Base-by-base conservation (phyloP, 2,888 invertebrate genomes). In the Theretra japonica region DNA sequence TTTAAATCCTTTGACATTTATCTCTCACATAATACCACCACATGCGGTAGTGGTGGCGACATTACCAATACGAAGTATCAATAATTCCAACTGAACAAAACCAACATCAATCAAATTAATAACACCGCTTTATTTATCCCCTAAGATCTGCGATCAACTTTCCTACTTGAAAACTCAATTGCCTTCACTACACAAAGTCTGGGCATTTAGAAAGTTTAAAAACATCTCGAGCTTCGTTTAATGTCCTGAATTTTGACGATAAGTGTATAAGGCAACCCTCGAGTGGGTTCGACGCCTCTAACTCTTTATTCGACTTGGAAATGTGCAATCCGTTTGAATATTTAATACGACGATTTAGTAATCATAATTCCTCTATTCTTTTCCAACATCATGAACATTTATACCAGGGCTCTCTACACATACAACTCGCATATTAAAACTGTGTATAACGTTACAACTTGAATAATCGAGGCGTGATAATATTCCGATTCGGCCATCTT, bases 141-240 rank as follows among this genome's bases (percentile, higher is more conserved):
- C 30, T 15, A 70, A 59, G 59, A 60, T 60, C 50, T 70, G 15
- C 41, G 68, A 33, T 59, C n/a, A 60, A 71, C 72, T 57, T 68
- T 72, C 68, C 72, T 48, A 73, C 50, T 71, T 73, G 23, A 72
- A 70, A 72, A 70, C 62, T 73, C 73, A 60, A 70, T 70, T 69
- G 60, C 74, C 48, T 4, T 25, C 15, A 68, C 62, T 28, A 56
- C 60, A n/a, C 62, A 56, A 74, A 74, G 72, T 70, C 23, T 73
- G 57, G 48, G 21, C 69, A 72, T 69, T 70, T 73, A 53, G 68
- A 59, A 68, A 59, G 73, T 72, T 70, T 53, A 28, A 70, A 73
- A 74, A 75, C 69, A 71, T 62, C 62, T 48, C 58, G 50, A 72
- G 69, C 71, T 72, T 30, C 72, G 71, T 72, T 75, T 72, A 73